Evolutionary conservation across 2,888 invertebrate species (phyloP), one percentile per base, ranked within the genome.

Genomic region (Helleia helle): DNA sequence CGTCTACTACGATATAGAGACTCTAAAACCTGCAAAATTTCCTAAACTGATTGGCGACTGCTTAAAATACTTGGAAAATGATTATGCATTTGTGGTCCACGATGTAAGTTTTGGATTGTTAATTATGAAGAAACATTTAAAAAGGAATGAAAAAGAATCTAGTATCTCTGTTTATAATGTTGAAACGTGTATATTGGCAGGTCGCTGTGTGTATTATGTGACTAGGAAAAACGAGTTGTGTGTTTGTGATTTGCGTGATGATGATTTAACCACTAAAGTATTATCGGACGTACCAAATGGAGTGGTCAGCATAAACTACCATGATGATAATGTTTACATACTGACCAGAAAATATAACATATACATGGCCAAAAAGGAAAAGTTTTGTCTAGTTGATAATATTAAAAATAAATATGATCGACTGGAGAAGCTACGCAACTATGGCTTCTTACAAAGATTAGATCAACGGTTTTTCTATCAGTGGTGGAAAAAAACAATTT

Each of bases 401-500:
- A 8, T 34, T 12, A 8, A 18, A 34, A 22, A 22, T 34, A 8
- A 3, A 2, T 18, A 4, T 8, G 34, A 34, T 34, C 34, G 18
- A 2, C 18, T 34, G 3, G 22, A 34, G 11, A 18, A 12, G 22
- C 7, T 34, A 34, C 34, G 18, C 12, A 34, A 18, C 12, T 34
- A 34, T 22, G 7, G 12, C 11, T 34, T 34, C 7, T 12, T 34
- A 3, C 18, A 11, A 22, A 3, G 2, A 2, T 18, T 81, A 1
- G 73, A 81, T 12, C 79, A 79, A 77, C 38, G 66, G 1, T 51
- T 70, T 0, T 73, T 71, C 12, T 63, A 67, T 3, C 65, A 72
- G 34, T 76, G 80, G 72, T 61, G 71, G 56, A 65, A 55, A 1
- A 48, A 62, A 0, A 38, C 73, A 0, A 60, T 64, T 12, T 67